Base-by-base conservation (phyloP, 2,888 invertebrate species). In the Apotomis betuletana region DNA sequence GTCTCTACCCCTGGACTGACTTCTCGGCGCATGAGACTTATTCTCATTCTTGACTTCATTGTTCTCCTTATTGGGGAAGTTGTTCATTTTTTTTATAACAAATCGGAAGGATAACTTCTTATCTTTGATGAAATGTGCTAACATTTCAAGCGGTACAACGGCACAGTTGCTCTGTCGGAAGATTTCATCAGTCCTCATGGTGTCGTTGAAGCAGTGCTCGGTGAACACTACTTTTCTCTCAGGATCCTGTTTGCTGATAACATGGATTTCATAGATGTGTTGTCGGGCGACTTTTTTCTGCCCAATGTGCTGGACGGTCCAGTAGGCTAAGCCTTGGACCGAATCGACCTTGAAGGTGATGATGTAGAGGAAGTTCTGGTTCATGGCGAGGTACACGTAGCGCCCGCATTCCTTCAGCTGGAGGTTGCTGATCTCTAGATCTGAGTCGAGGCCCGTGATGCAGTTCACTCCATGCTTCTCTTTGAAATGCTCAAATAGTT, bases 121-220 rank as follows among this genome's bases (percentile, higher is more conserved):
- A 74, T 88, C 84, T 55, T 83, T 82, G 36, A 92, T 80, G 63
- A 88, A 92, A 74, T 90, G 81, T 2, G 75, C 70, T 15, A 92
- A 75, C 61, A 83, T 79, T 51, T 83, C 85, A 15, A 91, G 76
- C 1, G 92, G 90, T 60, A 92, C 69, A 51, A 90, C 77, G 13
- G 87, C 88, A 78, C 92, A 92, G 80, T 87, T 90, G 0, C 84
- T 85, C 54, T 77, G 77, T 13, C 85, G 86, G 74, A 90, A 89
- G 4, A 92, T 83, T 73, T 91, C 90, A 62, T 91, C 90, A 12
- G 86, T 81, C 74, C 89, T 88, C 12, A 87, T 77, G 5, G 86
- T 79, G 74, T 92, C 91, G 75, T 87, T 91, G 74, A 85, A 89
- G 75, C 92, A 92, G 74, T 90, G 86, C 70, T 92, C 92, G 4